A percentile compares a stretch with the other conserved stretches of the same genome.
Conservation (phyloP, 2,797 vertebrate species). For the Enteromius viviparus region DNA sequence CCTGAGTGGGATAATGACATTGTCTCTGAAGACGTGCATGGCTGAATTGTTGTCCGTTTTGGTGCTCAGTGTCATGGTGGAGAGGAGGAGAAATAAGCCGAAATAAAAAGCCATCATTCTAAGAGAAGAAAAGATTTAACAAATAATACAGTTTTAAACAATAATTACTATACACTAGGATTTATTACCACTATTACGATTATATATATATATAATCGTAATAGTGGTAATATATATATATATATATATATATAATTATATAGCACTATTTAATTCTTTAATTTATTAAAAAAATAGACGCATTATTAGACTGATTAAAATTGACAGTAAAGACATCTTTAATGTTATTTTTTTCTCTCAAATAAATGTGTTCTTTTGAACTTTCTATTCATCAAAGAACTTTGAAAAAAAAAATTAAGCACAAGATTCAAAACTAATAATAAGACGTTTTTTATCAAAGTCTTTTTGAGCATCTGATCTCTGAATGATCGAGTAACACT, state of each 20-base stretch:
- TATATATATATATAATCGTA: no score
- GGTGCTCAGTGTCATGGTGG: constrained; percentile 4
- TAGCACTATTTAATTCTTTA: no score
- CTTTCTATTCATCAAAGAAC: not conserved
- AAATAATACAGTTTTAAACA: not conserved
- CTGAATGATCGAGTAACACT: not conserved
- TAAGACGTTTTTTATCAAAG: not conserved
- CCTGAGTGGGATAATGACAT: constrained; percentile 63
- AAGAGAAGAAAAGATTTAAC: not conserved
- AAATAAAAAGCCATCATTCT: constrained; percentile 46
- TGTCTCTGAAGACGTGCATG: constrained; percentile 2
- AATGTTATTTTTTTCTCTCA: not conserved
- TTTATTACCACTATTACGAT: no score
- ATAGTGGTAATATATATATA: no score
- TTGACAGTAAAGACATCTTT: not conserved
- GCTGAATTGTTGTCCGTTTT: not conserved
- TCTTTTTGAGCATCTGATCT: not conserved
- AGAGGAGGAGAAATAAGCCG: constrained; percentile 35
- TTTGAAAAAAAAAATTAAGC: not conserved
- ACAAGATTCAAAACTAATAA: not conserved
- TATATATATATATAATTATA: no score
- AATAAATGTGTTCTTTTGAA: not conserved
- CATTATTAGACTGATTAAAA: not conserved
- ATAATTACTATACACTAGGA: not conserved
- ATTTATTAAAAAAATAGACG: not conserved